Conservation (phyloP, 1,140 invertebrate species). For the Andricus grossulariae region DNA sequence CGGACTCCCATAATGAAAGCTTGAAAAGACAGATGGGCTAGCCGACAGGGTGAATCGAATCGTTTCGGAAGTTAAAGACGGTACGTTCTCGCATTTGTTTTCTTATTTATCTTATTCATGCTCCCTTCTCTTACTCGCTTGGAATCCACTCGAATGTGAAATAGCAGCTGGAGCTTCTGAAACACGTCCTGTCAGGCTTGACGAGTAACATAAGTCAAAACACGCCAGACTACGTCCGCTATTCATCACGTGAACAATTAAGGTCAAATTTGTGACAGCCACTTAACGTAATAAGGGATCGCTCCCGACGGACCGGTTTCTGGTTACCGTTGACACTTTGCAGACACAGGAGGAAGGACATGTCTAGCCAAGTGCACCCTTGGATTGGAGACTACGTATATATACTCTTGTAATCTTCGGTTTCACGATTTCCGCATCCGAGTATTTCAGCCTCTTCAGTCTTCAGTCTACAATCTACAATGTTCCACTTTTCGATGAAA, state of each 20-base stretch:
- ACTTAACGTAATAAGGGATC: constrained; percentile 69
- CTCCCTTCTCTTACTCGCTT: neutral
- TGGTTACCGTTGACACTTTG: constrained; percentile 56
- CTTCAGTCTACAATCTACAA: neutral
- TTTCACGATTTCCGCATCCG: constrained; percentile 11
- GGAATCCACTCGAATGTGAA: constrained; percentile 30
- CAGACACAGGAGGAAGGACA: constrained; percentile 40
- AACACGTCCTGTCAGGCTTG: constrained; percentile 39
- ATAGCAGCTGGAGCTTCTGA: constrained; percentile 36
- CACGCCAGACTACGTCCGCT: constrained; percentile 52
- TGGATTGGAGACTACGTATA: constrained; percentile 17
- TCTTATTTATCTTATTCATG: constrained; percentile 22
- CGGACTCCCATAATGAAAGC: neutral
- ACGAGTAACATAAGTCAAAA: constrained; percentile 56
- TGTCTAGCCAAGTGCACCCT: constrained; percentile 32
- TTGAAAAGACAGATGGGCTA: constrained; percentile 18
- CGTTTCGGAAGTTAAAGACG: constrained; percentile 14
- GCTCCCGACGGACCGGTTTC: constrained; percentile 54
- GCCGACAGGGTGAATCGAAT: constrained; percentile 11
- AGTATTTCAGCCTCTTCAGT: neutral
- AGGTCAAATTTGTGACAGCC: constrained; percentile 69
- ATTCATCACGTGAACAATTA: constrained; percentile 69
- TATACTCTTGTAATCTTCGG: too few species aligned
- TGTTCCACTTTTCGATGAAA: constrained; percentile 13
- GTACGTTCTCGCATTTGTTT: constrained; percentile 3